A percentile compares a stretch with the other conserved stretches of the same genome.
phyloP scores from a whole-genome alignment of 1,140 invertebrate species.

The Augochlora pura region DNA sequence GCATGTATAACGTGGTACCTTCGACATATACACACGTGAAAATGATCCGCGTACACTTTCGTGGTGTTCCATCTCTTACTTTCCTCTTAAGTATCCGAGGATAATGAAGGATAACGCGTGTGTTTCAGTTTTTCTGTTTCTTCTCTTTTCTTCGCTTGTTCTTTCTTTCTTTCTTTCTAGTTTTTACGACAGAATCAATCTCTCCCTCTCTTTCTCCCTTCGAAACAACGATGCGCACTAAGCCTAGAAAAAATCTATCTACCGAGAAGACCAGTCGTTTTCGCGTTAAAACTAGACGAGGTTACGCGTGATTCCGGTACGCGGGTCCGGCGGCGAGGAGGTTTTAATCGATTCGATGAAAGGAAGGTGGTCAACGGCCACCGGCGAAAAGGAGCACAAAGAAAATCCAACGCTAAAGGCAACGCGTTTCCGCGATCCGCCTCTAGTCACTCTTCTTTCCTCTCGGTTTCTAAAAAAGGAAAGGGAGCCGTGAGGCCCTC shows the following conservation, averaged over 20 bases:
- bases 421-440: conserved; percentile 62
- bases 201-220: background rate
- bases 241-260: conserved; percentile 61
- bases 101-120: conserved; percentile 17
- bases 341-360: conserved; percentile 64
- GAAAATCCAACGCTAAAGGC: conserved; percentile 72
- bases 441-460: conserved; percentile 56
- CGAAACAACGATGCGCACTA: conserved; percentile 53
- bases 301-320: conserved; percentile 52
- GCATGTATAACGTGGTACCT: conserved; percentile 41
- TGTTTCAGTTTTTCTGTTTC: background rate
- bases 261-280: conserved; percentile 62
- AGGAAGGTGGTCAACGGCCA: conserved; percentile 58
- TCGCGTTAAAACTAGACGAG: conserved; percentile 50
- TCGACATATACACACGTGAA: conserved; percentile 11
- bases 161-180: too few species aligned
- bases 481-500: conserved; percentile 39
- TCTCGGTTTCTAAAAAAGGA: conserved; percentile 53
- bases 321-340: conserved; percentile 35
- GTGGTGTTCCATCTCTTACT: too few species aligned
- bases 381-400: conserved; percentile 57
- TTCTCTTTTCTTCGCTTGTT: conserved; percentile 23
- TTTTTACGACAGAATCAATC: too few species aligned
- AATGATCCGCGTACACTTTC: conserved; percentile 7
- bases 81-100: conserved; percentile 22